Conservation (phyloP, 2,113 vertebrate genomes). For the Columba janthina region DNA sequence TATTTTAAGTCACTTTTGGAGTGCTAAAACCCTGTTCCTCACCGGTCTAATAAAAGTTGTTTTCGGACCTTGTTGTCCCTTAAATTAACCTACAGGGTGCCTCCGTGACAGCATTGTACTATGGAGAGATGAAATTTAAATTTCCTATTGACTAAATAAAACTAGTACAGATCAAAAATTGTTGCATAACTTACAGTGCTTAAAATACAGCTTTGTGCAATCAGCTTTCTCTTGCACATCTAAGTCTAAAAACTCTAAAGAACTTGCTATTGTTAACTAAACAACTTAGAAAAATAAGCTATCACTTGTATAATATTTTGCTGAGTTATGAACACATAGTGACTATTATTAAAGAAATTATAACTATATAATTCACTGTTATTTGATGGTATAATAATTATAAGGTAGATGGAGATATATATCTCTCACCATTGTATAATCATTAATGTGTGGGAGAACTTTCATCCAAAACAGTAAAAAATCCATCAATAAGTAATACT, state of each 20-base stretch:
- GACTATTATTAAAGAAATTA: background rate
- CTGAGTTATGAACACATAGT: background rate
- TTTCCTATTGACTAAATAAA: background rate
- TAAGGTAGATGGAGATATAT: background rate
- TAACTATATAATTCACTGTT: background rate
- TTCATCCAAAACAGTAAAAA: constrained; percentile 11
- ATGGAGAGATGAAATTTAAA: background rate
- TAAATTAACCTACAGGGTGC: no score
- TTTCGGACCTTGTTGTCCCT: no score
- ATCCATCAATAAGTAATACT: background rate
- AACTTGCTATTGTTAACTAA: background rate
- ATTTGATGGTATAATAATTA: background rate
- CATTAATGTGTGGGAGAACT: background rate
- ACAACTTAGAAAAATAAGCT: background rate
- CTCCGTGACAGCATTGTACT: background rate
- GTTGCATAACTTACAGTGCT: background rate
- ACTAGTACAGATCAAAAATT: background rate
- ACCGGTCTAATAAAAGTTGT: no score
- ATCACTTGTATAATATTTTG: background rate
- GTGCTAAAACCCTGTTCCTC: no score
- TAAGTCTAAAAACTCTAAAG: background rate
- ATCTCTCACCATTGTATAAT: background rate
- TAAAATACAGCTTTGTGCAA: background rate
- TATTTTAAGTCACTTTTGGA: no score
- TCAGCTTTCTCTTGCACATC: background rate